Evolutionary conservation across 2,888 invertebrate genomes (phyloP), one percentile per base, ranked within the genome.

Genomic region (Emmelina monodactyla): DNA sequence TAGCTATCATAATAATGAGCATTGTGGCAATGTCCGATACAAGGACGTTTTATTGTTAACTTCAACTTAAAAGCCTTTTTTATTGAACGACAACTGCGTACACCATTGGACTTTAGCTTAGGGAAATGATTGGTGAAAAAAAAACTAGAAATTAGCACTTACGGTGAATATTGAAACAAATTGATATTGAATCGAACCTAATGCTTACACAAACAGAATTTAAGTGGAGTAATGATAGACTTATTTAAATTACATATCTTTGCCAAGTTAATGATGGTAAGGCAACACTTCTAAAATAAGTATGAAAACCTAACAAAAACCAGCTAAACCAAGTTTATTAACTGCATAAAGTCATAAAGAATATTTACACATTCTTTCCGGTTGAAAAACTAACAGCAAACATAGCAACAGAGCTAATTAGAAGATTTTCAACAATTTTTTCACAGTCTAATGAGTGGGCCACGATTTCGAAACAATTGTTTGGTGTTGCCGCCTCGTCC

Each of bases 401-500:
- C 55, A 53, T 55, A 54, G 57, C 57, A 57, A 52, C 53, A 49
- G 50, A 45, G 47, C 53, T 64, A 65, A 67, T 68, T 66, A 61
- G 59, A 53, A 34, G 37, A 35, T 62, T 61, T 62, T 55, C 41
- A 57, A 44, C 41, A 32, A 42, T 54, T 62, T 68, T 61, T 62
- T 62, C 42, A 57, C 43, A 44, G 49, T 54, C 46, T 55, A 60
- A 61, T 58, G 53, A 57, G 52, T 56, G 56, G 47, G 42, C 55
- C 55, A 58, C 53, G 56, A 58, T 62, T 59, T 57, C 49, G 55
- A 14, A 14, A 50, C 59, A 58, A 57, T 53, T 58, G 60, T 58
- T 55, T 48, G 50, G 53, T 55, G 48, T 53, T 58, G 55, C 52
- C 50, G 53, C 45, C 47, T 55, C 66, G 62, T 62, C 58, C 56